phyloP scores from a whole-genome alignment of 2,888 invertebrate genomes.

The Girardia tigrina region DNA sequence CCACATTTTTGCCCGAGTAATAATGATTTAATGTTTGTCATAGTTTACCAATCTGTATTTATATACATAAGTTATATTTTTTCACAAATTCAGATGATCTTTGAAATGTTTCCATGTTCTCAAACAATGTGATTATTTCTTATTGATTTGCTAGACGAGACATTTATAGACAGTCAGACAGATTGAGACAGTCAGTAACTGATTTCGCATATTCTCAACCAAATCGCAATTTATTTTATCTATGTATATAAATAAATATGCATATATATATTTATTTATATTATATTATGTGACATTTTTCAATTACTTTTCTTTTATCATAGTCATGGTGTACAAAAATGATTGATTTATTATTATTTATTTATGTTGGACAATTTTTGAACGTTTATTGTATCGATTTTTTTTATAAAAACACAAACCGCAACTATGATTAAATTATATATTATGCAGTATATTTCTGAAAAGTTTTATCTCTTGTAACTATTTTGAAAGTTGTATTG shows the following conservation, averaged over 20 bases:
- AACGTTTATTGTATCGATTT: conserved; percentile 17
- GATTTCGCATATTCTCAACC: not conserved
- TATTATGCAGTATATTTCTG: not conserved
- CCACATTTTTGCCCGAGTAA: conserved; percentile 3
- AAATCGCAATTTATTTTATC: conserved; percentile 6
- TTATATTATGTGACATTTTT: too few species aligned
- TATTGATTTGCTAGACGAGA: too few species aligned
- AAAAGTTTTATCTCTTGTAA: not conserved
- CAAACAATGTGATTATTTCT: conserved; percentile 5
- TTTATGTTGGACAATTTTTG: not conserved
- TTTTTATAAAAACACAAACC: too few species aligned
- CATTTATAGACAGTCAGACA: too few species aligned
- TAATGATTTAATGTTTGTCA: not conserved
- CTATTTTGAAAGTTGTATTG: conserved; percentile 9
- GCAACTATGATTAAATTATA: not conserved
- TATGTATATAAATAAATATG: too few species aligned
- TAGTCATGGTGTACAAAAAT: not conserved
- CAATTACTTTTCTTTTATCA: not conserved
- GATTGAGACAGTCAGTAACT: too few species aligned
- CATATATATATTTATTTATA: not conserved
- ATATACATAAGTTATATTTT: too few species aligned
- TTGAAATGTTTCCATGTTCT: conserved; percentile 12
- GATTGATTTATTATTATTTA: conserved; percentile 15
- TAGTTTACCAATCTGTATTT: not conserved
- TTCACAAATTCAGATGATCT: not conserved